A percentile compares a stretch with the other conserved stretches of the same genome.
These are phyloP conservation scores for Sinocyclocheilus maitianheensis DNA, from an alignment of 2,113 vertebrate genomes.

Conservation along the genomic window DNA sequence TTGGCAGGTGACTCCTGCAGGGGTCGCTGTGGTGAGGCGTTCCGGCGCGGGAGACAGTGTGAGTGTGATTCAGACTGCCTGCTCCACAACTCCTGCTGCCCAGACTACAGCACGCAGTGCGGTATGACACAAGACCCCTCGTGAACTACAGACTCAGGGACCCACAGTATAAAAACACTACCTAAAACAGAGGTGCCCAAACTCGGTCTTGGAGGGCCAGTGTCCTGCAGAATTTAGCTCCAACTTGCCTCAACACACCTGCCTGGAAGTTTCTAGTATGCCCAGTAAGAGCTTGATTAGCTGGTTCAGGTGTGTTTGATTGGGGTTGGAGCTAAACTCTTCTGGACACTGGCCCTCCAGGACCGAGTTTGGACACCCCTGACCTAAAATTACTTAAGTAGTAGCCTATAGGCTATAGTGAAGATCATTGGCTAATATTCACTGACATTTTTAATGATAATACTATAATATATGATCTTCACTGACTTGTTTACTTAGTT, in stretches of 20 bases:
- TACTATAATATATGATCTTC: background rate
- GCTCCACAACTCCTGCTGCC: constrained; percentile 82
- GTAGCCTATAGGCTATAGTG: background rate
- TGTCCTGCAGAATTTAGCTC: too few species aligned
- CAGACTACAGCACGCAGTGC: constrained; percentile 76
- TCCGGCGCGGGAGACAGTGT: constrained; percentile 80
- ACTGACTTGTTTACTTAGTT: background rate
- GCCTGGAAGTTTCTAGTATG: too few species aligned
- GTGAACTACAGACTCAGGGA: background rate
- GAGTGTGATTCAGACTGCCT: constrained; percentile 84
- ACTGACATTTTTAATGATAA: background rate
- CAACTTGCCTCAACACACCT: too few species aligned
- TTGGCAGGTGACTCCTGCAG: constrained; percentile 80
- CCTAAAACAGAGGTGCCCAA: background rate
- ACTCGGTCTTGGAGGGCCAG: too few species aligned
- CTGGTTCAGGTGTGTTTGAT: too few species aligned
- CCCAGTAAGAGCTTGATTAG: too few species aligned
- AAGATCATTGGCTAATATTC: background rate
- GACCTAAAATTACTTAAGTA: background rate
- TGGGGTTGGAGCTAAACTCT: too few species aligned
- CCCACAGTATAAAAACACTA: background rate
- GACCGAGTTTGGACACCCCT: too few species aligned
- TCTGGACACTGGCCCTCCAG: too few species aligned
- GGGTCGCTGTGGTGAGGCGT: constrained; percentile 85
- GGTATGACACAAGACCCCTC: constrained; percentile 55